Conservation (phyloP, 2,113 vertebrate genomes). For the Callipepla squamata region DNA sequence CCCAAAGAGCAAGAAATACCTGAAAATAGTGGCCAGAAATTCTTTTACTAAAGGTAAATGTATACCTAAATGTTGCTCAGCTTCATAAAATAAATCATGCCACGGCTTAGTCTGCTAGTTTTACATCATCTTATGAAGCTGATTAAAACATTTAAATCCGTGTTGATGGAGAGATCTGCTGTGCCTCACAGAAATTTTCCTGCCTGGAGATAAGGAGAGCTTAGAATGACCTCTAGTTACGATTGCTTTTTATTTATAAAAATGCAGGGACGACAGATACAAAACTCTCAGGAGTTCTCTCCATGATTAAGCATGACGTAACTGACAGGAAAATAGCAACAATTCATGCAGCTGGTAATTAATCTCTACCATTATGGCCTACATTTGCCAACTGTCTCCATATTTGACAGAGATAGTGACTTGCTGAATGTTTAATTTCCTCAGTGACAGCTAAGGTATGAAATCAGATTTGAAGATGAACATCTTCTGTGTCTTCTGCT, state of each 20-base stretch:
- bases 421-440: constrained; percentile 74
- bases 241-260: constrained; percentile 29
- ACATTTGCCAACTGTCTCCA: constrained; percentile 72
- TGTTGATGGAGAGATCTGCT: not conserved
- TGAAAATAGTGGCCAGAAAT: not conserved
- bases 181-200: not conserved
- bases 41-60: not conserved
- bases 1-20: not conserved
- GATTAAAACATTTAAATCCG: constrained; percentile 22
- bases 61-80: not conserved
- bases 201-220: not conserved
- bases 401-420: constrained; percentile 68
- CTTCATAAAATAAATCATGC: not conserved
- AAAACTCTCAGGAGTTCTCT: constrained; percentile 61
- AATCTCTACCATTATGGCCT: constrained; percentile 72
- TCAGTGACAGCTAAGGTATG: constrained; percentile 63
- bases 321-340: constrained; percentile 71
- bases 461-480: constrained; percentile 72
- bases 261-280: constrained; percentile 24
- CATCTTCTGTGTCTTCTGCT: constrained; percentile 66
- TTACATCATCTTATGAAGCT: constrained; percentile 26
- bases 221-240: not conserved
- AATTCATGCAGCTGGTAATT: constrained; percentile 53
- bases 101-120: not conserved
- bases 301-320: constrained; percentile 64